These are phyloP conservation scores for Lepus americanus DNA, from an alignment of 2,113 vertebrate species.

Conservation along the genomic window DNA sequence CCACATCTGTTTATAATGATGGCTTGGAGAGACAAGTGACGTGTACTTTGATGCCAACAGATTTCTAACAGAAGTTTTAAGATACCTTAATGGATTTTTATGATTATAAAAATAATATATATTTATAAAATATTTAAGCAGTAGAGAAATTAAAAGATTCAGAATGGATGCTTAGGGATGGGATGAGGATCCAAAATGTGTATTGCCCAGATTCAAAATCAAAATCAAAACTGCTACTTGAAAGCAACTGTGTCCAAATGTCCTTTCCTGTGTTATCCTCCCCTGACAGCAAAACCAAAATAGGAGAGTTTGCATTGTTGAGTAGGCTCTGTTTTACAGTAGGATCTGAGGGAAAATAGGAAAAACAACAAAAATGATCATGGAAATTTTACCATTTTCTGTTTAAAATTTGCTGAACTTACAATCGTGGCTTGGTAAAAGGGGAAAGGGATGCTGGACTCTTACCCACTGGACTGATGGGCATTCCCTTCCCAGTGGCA, in stretches of 20 bases:
- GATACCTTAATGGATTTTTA: neutral
- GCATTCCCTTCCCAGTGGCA: neutral
- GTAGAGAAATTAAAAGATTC: slow-evolving; percentile 38
- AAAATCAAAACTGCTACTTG: slow-evolving; percentile 43
- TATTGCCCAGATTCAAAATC: neutral
- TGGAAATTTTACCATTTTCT: neutral
- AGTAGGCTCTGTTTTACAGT: neutral
- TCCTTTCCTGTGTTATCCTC: neutral
- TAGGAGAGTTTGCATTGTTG: neutral
- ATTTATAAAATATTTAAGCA: slow-evolving; percentile 55
- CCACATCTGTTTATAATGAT: slow-evolving; percentile 45
- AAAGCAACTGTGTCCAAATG: neutral
- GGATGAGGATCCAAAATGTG: slow-evolving; percentile 1
- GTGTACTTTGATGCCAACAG: neutral
- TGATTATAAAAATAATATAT: slow-evolving; percentile 47
- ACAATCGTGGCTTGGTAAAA: neutral
- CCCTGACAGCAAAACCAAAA: neutral
- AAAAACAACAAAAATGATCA: neutral
- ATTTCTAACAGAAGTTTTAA: slow-evolving; percentile 58
- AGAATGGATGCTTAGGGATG: neutral
- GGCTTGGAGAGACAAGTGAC: slow-evolving; percentile 1
- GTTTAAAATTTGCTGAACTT: slow-evolving; percentile 26
- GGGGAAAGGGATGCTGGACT: neutral
- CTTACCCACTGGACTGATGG: neutral
- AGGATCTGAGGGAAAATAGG: neutral